These are phyloP conservation scores for Acanthosepion esculentum DNA, from an alignment of 2,888 invertebrate genomes.

Conservation along the genomic window DNA sequence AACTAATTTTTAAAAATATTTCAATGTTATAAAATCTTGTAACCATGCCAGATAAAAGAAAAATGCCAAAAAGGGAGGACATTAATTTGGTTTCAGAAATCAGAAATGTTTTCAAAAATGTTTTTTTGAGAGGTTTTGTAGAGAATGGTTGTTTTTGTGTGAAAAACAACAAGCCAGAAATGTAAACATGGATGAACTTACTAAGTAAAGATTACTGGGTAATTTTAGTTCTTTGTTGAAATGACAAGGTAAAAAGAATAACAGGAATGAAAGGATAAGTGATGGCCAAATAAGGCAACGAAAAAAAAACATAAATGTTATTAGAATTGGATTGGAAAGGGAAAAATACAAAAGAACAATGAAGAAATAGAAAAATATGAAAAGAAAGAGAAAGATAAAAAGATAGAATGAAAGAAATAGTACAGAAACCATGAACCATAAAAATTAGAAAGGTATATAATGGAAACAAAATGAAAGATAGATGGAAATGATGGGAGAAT, in stretches of 20 bases:
- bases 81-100: no score
- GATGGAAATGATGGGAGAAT: not conserved
- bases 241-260: not conserved
- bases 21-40: no score
- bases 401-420: no score
- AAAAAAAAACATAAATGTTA: not conserved
- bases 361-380: not conserved
- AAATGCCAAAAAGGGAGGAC: no score
- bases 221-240: not conserved
- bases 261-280: not conserved
- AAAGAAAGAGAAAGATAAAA: no score
- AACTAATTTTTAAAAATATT: no score
- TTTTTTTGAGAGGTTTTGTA: not conserved
- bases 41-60: no score
- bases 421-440: not conserved
- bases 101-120: no score
- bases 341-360: no score
- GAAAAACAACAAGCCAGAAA: not conserved
- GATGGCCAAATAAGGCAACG: not conserved
- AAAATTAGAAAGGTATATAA: not conserved
- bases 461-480: not conserved
- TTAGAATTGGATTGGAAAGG: not conserved
- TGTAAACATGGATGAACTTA: conserved; percentile 33
- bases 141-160: not conserved
- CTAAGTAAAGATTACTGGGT: conserved; percentile 10